Evolutionary conservation across 2,888 invertebrate genomes (phyloP).

Genomic region (Luffia ferchaultella): DNA sequence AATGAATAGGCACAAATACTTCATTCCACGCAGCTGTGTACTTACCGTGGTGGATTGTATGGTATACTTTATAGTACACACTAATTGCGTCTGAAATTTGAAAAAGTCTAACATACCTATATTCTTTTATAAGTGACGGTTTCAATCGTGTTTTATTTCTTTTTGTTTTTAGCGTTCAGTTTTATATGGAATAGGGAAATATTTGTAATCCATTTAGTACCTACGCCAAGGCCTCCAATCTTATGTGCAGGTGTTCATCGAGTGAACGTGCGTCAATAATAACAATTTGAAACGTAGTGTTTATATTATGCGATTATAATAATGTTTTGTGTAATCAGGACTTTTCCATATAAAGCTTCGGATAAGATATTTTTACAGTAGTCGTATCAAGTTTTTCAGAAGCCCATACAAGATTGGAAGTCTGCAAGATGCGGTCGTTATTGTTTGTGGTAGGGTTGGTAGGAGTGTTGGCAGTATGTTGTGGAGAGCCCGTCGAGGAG

Average conservation of each 20-base stretch:
- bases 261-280: slow-evolving; percentile 35
- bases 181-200: neutral
- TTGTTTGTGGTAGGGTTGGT: slow-evolving; percentile 49
- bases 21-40: no score
- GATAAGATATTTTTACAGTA: neutral
- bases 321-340: slow-evolving; percentile 40
- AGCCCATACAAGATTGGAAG: slow-evolving; percentile 45
- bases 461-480: slow-evolving; percentile 47
- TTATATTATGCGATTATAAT: slow-evolving; percentile 28
- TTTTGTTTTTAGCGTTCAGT: neutral
- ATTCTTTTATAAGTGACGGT: no score
- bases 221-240: slow-evolving; percentile 27
- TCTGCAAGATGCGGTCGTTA: slow-evolving; percentile 48
- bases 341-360: slow-evolving; percentile 31
- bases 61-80: no score
- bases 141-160: neutral
- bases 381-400: neutral
- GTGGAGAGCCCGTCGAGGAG: slow-evolving; percentile 38
- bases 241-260: slow-evolving; percentile 18
- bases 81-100: no score
- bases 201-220: slow-evolving; percentile 38
- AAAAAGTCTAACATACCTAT: no score
- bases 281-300: slow-evolving; percentile 33
- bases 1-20: no score
- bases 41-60: no score